Evolutionary conservation across 2,888 invertebrate genomes (phyloP).

Genomic region (Lithophane semibrunnea): DNA sequence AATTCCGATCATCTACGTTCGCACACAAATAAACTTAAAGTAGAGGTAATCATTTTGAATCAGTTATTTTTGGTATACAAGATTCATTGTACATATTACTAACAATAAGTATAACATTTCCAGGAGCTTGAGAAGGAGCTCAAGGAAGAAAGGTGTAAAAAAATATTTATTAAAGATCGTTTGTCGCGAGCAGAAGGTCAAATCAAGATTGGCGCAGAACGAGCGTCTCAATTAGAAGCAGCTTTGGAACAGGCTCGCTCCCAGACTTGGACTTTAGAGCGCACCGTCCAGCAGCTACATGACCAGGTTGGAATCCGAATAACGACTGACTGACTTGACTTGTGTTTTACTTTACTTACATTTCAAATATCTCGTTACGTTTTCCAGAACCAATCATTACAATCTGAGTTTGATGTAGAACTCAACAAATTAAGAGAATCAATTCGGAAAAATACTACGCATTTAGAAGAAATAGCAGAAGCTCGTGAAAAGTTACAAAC

Average conservation of each 20-base stretch:
- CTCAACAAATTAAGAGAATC: constrained; percentile 81
- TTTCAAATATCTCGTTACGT: neutral
- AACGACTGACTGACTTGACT: neutral
- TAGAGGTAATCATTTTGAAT: constrained; percentile 73
- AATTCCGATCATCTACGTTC: constrained; percentile 76
- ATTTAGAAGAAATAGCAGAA: constrained; percentile 82
- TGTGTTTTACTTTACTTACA: neutral
- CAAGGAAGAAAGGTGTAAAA: constrained; percentile 81
- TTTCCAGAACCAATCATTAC: constrained; percentile 79
- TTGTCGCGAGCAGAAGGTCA: constrained; percentile 78
- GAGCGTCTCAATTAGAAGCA: constrained; percentile 76
- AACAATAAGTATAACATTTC: neutral
- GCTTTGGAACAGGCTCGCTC: constrained; percentile 77
- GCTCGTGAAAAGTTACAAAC: constrained; percentile 81
- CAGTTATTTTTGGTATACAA: neutral
- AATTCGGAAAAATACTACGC: constrained; percentile 78
- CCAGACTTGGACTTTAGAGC: constrained; percentile 76
- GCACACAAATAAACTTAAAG: constrained; percentile 71
- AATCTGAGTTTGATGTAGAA: constrained; percentile 80
- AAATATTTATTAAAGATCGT: constrained; percentile 73
- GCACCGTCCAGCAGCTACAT: constrained; percentile 77
- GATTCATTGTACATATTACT: neutral
- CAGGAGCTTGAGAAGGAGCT: constrained; percentile 84
- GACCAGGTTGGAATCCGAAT: constrained; percentile 75
- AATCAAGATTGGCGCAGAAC: constrained; percentile 76